Base-by-base conservation (phyloP, 2,888 invertebrate genomes). In the Macroteleia sp. region DNA sequence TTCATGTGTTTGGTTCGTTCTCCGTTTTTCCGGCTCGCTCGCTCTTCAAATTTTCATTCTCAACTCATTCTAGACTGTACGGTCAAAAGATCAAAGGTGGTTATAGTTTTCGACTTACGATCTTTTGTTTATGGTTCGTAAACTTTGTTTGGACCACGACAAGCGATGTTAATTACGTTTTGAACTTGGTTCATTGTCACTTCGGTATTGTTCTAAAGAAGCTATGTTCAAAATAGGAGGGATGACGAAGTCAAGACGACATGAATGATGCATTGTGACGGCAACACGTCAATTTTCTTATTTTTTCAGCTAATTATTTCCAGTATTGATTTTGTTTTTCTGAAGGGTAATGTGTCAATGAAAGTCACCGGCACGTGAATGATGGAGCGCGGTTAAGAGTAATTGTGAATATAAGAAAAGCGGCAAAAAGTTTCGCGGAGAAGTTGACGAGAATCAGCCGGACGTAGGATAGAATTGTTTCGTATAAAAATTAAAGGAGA, bases 161-260 rank as follows among this genome's bases (percentile, higher is more conserved):
- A 59, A 76, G 73, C 66, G 73, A 73, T 73, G 71, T 73, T 77
- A 73, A 77, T 77, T 71, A 77, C 77, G 73, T 73, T 71, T 57
- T 56, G 67, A 67, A 67, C 71, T 71, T 59, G 39, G 41, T 30
- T 42, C 56, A 77, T 77, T 77, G 77, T 69, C 56, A 48, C 25
- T 34, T 10, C 8, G 32, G 69, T 34, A 69, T 66, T 77, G 76
- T 76, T 70, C 59, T 70, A 59, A 77, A 54, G 64, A 70, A 70
- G 70, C 46, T 57, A 30, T 57, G 64, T 28, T 48, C 14, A 17
- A 30, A 62, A 67, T 48, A 36, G 48, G 19, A 62, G 50, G 44
- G 61, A 56, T 67, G 56, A 44, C 56, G 75, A 41, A 66, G 52
- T 39, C 66, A 46, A 66, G 61, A 61, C 77, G 41, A 71, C 59